Conservation (phyloP, 2,113 vertebrate genomes). For the Centropus unirufus region DNA sequence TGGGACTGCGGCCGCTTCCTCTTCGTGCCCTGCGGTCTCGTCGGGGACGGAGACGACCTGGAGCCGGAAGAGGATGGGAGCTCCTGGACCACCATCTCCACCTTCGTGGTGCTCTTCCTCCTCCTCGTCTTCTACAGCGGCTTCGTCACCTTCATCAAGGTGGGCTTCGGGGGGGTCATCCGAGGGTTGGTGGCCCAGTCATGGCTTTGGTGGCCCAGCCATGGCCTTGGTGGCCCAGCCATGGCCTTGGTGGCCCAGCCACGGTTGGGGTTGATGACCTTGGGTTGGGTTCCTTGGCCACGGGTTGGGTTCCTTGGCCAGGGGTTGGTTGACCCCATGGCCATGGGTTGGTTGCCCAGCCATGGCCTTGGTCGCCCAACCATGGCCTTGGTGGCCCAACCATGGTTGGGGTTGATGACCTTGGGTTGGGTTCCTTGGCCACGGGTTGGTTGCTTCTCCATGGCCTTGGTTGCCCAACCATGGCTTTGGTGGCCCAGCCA, state of each 20-base stretch:
- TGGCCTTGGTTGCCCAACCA: too few species aligned
- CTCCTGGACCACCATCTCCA: neutral
- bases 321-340: too few species aligned
- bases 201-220: neutral
- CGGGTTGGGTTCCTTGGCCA: neutral
- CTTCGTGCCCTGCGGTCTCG: neutral
- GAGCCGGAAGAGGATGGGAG: neutral
- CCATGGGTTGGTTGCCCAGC: too few species aligned
- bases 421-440: too few species aligned
- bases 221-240: too few species aligned
- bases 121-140: neutral
- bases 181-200: fast-evolving
- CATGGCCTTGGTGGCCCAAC: too few species aligned
- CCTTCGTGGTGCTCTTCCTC: neutral
- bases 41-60: neutral
- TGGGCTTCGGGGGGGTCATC: neutral
- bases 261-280: too few species aligned
- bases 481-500: neutral
- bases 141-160: neutral
- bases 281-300: too few species aligned
- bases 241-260: too few species aligned
- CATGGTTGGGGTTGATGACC: too few species aligned
- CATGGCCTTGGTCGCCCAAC: too few species aligned
- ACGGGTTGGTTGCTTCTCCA: too few species aligned
- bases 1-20: neutral